phyloP scores from a whole-genome alignment of 2,797 vertebrate genomes.

The Cossypha heuglini region DNA sequence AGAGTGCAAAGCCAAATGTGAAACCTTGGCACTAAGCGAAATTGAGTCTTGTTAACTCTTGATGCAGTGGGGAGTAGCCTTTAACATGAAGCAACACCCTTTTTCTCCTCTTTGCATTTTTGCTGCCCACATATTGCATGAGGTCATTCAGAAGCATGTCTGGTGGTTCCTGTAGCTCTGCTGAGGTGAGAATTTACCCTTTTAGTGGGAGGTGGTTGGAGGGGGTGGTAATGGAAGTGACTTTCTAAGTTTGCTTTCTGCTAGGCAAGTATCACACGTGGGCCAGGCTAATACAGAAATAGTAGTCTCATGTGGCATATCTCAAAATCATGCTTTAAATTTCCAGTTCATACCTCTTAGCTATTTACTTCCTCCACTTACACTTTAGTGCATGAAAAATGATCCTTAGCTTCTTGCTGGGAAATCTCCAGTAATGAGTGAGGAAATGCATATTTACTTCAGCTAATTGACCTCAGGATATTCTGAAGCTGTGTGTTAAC shows the following conservation, averaged over 20 bases:
- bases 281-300: not conserved
- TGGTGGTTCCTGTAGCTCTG: not conserved
- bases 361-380: not conserved
- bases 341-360: not conserved
- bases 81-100: not conserved
- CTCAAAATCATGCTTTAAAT: not conserved
- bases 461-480: not conserved
- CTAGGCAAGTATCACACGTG: not conserved
- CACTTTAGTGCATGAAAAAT: not conserved
- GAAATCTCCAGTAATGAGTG: not conserved
- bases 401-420: not conserved
- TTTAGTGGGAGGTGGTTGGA: not conserved
- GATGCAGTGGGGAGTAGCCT: not conserved
- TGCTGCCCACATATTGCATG: not conserved
- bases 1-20: not conserved
- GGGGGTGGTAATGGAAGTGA: not conserved
- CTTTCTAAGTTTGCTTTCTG: not conserved
- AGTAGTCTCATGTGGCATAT: not conserved
- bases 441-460: not conserved
- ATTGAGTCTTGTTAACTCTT: not conserved
- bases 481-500: not conserved
- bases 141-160: not conserved
- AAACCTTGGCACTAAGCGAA: not conserved
- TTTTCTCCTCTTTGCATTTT: not conserved
- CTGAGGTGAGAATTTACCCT: not conserved